Evolutionary conservation across 2,113 vertebrate species (phyloP).

Genomic region (Corythaixoides concolor): DNA sequence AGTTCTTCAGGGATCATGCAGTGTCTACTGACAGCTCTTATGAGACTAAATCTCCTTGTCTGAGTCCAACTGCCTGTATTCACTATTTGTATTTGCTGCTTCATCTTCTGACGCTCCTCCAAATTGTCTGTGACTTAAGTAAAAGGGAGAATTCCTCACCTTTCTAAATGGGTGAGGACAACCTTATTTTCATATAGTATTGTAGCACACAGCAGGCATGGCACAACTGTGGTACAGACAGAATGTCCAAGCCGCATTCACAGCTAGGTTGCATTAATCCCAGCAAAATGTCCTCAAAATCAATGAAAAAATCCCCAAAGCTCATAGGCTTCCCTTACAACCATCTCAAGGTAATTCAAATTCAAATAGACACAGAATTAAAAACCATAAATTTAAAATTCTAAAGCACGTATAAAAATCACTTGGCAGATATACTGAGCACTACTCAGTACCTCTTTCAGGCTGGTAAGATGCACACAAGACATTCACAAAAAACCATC

Average conservation of each 20-base stretch:
- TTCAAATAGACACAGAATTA: not conserved
- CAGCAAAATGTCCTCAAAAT: not conserved
- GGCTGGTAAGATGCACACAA: not conserved
- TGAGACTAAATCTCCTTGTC: not conserved
- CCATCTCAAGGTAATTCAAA: not conserved
- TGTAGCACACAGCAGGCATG: not conserved
- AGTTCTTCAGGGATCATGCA: not conserved
- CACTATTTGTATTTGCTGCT: not conserved
- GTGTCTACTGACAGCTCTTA: not conserved
- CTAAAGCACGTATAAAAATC: not conserved
- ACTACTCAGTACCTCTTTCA: not conserved
- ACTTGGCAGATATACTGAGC: not conserved
- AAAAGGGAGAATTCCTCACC: not conserved
- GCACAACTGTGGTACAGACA: not conserved
- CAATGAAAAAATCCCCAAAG: not conserved
- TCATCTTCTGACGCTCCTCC: not conserved
- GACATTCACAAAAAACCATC: not conserved
- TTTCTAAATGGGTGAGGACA: not conserved
- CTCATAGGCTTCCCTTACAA: not conserved
- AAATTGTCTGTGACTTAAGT: not conserved
- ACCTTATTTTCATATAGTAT: not conserved
- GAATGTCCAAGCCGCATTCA: not conserved
- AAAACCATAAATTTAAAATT: not conserved
- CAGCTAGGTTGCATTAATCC: not conserved
- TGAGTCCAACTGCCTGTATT: not conserved